Base-by-base conservation (phyloP, 2,888 invertebrate genomes). In the Chorisops tibialis region DNA sequence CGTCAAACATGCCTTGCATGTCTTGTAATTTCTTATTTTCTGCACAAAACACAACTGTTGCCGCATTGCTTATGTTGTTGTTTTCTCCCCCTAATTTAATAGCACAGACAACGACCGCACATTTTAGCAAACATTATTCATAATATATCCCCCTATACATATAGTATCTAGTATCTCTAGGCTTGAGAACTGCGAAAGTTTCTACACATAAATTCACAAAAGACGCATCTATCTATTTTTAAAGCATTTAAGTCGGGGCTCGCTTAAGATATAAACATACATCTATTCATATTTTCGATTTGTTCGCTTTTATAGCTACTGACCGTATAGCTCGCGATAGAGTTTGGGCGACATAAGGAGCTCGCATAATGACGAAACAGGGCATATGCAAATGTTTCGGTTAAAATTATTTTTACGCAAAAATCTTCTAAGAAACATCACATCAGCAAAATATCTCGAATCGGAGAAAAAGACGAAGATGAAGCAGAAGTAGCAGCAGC, bases 381-480 rank as follows among this genome's bases (percentile, higher is more conserved):
- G 52, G 52, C 52, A 52, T 52, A 52, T 52, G 52, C 52, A 52
- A 52, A 52, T 52, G 52, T 52, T 52, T 30, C 30, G n/a, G 21
- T 30, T 30, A 30, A 14, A 39, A 52, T 52, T 52, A 52, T 52
- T 52, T 52, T 38, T 52, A 52, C 52, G 52, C 52, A 39, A 52
- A 50, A 52, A 52, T 38, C 12, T 51, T 22, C 21, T 1, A 7
- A 4, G 38, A 30, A 30, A 30, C 7, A 30, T 30, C 30, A 9
- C 30, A 30, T 7, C 30, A 30, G 30, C 30, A 30, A 30, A 41
- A n/a, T 7, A 14, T 14, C n/a, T 43, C 41, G 41, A 41, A 1
- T 5, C 19, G 16, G 9, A 39, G 39, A 43, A 43, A 5, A 16
- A 30, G 30, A 30, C 5, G 30, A 30, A 1, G 1, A 30, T 2